Base-by-base conservation (phyloP, 2,797 vertebrate species). In the Myripristis murdjan region DNA sequence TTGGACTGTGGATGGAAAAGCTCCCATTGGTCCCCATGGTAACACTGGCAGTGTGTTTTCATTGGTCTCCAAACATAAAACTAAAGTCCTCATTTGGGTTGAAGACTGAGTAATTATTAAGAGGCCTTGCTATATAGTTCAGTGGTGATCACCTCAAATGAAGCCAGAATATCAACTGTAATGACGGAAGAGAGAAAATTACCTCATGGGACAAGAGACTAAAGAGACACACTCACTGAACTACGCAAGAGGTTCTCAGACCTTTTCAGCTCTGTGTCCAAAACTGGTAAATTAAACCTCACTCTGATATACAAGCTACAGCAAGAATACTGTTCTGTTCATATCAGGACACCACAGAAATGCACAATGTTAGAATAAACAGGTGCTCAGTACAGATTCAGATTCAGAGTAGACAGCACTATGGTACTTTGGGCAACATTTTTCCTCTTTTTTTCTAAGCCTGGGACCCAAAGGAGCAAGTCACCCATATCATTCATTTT, bases 61-160 rank as follows among this genome's bases (percentile, higher is more conserved):
- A 51, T 64, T 18, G 24, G 18, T 35, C 48, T 39, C 11, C 22
- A 39, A 14, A n/a, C 43, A 46, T 46, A 44, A 44, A 82, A 60
- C 73, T 76, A 20, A 48, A 70, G 55, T 59, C 73, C n/a, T 46
- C 33, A 77, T 47, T 49, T 73, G 64, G 56, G 74, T 82, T 69
- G 82, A 67, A 73, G 48, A 60, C 70, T 60, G 53, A 69, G 47
- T 44, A 10, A 67, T 61, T 69, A 14, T 64, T 58, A 47, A 70
- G 18, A 67, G 63, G 43, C 39, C 53, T 33, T 33, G 52, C 18
- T 33, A 28, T 62, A 49, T 60, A 66, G 70, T 53, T 2, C 46
- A 23, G 43, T 33, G 28, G 20, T 24, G 46, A 59, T 68, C 28
- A 51, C 31, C 3, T 70, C 22, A 59, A 70, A 69, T 6, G 22